Percentiles rank a stretch among this genome's conserved stretches.
phyloP scores from a whole-genome alignment of 1,140 invertebrate genomes.

The Microplitis demolitor region DNA sequence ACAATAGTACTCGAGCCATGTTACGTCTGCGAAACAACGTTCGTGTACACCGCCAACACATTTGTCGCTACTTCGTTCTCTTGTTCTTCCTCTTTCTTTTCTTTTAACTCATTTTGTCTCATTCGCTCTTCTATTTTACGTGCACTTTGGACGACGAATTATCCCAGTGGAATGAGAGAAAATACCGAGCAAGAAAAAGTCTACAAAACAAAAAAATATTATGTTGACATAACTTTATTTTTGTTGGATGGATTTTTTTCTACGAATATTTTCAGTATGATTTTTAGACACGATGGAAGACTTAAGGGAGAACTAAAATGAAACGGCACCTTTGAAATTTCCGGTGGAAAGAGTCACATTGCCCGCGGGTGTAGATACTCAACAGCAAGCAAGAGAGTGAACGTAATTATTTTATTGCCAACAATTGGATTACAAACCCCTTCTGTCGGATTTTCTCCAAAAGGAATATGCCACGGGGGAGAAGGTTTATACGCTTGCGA shows the following conservation, averaged over 20 bases:
- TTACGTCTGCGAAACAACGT: slow-evolving; percentile 30
- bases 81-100: not conserved
- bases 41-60: slow-evolving; percentile 19
- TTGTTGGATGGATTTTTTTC: not conserved
- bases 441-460: slow-evolving; percentile 1
- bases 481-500: not conserved
- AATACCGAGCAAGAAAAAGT: not conserved
- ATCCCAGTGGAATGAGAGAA: not conserved
- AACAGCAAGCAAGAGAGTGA: not conserved
- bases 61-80: slow-evolving; percentile 16
- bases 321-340: slow-evolving; percentile 11
- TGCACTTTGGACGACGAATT: not conserved
- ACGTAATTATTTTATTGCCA: slow-evolving; percentile 27
- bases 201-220: not conserved
- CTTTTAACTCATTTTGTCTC: not conserved
- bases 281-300: not conserved
- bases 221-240: not conserved
- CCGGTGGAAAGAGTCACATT: not conserved
- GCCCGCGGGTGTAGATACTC: not conserved
- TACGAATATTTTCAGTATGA: not conserved
- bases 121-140: not conserved
- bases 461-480: not conserved
- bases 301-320: slow-evolving; percentile 5
- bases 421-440: slow-evolving; percentile 28
- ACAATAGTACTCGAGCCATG: slow-evolving; percentile 36